Percentiles rank a stretch among this genome's conserved stretches.
These are phyloP conservation scores for Antheraea mylitta DNA, from an alignment of 1,140 invertebrate species.

Conservation along the genomic window DNA sequence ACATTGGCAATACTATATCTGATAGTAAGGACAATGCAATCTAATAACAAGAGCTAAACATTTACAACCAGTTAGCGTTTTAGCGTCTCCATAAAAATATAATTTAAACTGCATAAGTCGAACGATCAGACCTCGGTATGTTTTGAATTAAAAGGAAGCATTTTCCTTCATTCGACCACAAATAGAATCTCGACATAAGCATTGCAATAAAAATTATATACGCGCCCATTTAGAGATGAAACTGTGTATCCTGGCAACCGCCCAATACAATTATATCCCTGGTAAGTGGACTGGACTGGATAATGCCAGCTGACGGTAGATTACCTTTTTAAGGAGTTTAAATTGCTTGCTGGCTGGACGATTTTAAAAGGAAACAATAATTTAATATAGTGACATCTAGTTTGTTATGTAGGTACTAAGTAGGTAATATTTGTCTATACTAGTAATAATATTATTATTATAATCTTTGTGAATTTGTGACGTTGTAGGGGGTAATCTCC, in stretches of 20 bases:
- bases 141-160: too few relatives aligned
- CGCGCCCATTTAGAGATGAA: constrained; percentile 52
- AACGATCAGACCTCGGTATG: too few relatives aligned
- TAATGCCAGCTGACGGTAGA: constrained; percentile 37
- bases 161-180: too few relatives aligned
- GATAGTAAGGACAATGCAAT: too few relatives aligned
- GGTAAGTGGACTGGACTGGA: constrained; percentile 43
- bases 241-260: constrained; percentile 39
- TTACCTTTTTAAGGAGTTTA: constrained; percentile 27
- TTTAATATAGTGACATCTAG: constrained; percentile 6
- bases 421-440: neutral
- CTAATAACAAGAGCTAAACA: too few relatives aligned
- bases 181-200: constrained; percentile 20
- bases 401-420: neutral
- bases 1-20: too few relatives aligned
- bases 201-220: constrained; percentile 53
- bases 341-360: neutral
- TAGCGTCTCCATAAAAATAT: too few relatives aligned
- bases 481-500: too few relatives aligned
- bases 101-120: too few relatives aligned
- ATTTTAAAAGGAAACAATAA: neutral
- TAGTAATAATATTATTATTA: too few relatives aligned
- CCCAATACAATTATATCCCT: constrained; percentile 53
- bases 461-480: too few relatives aligned
- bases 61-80: too few relatives aligned